Evolutionary conservation across 2,888 invertebrate species (phyloP), one percentile per base, ranked within the genome.

Genomic region (Chrysina gloriosa): DNA sequence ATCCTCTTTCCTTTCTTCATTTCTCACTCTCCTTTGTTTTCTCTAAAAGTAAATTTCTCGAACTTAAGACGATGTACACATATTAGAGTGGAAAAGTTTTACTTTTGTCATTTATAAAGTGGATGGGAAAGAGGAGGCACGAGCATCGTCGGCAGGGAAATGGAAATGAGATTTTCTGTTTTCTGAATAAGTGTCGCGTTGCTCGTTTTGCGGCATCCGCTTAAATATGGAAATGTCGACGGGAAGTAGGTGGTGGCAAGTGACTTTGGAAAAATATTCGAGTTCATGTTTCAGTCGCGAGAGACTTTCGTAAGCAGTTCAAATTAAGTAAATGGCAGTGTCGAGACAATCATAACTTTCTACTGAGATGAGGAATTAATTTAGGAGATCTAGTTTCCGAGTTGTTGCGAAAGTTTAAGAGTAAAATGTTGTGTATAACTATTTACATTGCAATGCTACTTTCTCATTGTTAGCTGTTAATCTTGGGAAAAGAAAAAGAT

Each of bases 141-240:
- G 16, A 61, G 7, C 14, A 27, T 27, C 3, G 14, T 29, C 42
- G 42, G 42, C 27, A 39, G 58, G 42, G 58, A 61, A 61, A 61
- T 61, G 58, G 42, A 61, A 61, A 61, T 61, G 58, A 42, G 58
- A 61, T 61, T 61, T 61, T 61, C 58, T 61, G 58, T 61, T 61
- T 61, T 61, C 58, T 61, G 42, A 61, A 27, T 61, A 61, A 61
- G 42, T 14, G 58, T 61, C 45, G 21, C 23, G 36, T 21, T 56
- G 58, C 58, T 61, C 58, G 58, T 61, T 61, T 61, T 61, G 58
- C 29, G 58, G 58, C 27, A 3, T 42, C 27, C 42, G 58, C 58
- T 61, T 61, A 61, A 61, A 61, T 61, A 61, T 61, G 58, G 58
- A 61, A 61, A 61, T 61, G 42, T 7, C 29, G 39, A 29, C 21